phyloP scores from a whole-genome alignment of 2,797 vertebrate species.

The Chrosomus eos region DNA sequence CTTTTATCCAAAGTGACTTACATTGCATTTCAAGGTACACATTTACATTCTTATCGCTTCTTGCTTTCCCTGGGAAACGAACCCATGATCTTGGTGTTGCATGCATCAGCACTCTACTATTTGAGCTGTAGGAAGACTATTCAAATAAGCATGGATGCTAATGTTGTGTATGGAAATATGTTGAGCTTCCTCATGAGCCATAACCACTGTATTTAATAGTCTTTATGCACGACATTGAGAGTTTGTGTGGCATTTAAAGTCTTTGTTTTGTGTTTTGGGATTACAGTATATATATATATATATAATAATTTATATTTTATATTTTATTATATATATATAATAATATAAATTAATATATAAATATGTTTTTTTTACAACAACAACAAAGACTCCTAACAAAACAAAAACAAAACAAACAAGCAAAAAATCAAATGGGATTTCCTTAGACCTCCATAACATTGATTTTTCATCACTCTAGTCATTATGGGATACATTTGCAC shows the following conservation, averaged over 20 bases:
- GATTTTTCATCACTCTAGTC: conserved; percentile 2
- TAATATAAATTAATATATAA: too few species aligned
- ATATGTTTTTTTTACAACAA: background rate
- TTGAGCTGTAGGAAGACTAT: too few species aligned
- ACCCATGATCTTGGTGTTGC: too few species aligned
- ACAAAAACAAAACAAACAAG: conserved; percentile 11
- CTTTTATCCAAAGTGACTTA: too few species aligned
- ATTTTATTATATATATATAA: too few species aligned
- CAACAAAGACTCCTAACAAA: background rate
- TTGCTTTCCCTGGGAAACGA: too few species aligned
- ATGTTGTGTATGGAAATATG: background rate
- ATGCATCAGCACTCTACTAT: too few species aligned
- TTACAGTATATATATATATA: background rate
- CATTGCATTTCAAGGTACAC: too few species aligned
- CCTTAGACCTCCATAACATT: background rate
- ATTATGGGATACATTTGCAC: background rate
- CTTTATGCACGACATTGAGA: background rate
- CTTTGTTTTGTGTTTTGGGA: background rate
- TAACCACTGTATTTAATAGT: background rate
- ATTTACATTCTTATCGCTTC: too few species aligned
- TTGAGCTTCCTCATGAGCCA: background rate
- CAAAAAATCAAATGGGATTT: conserved; percentile 9
- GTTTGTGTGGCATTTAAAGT: background rate
- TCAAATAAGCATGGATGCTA: too few species aligned
- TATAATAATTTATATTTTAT: too few species aligned